A percentile compares a stretch with the other conserved stretches of the same genome.
These are phyloP conservation scores for Pangasius mekongensis DNA, from an alignment of 2,797 vertebrate species.

Conservation along the genomic window DNA sequence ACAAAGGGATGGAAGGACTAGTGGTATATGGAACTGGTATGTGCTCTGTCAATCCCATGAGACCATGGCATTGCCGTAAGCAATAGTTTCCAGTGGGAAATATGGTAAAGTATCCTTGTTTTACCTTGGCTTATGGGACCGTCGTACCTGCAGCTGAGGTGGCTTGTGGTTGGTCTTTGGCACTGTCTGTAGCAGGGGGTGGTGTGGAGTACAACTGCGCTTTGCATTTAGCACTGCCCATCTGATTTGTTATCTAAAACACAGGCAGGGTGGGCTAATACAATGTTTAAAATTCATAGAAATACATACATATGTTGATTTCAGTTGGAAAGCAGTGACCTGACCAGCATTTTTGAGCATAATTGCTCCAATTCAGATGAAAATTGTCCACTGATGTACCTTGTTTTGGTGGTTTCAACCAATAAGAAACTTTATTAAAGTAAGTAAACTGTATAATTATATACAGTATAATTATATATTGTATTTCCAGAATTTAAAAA, in stretches of 20 bases:
- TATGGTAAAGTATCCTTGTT: slow-evolving; percentile 17
- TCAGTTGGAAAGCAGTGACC: background rate
- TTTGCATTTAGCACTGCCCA: slow-evolving; percentile 85
- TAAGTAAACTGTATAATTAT: background rate
- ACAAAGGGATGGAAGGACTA: slow-evolving; percentile 19
- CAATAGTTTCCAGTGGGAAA: background rate
- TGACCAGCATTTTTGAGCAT: background rate
- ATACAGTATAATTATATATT: background rate
- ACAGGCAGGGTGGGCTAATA: background rate
- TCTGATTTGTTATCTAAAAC: slow-evolving; percentile 84
- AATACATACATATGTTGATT: background rate
- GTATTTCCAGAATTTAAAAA: background rate
- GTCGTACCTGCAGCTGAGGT: slow-evolving; percentile 89
- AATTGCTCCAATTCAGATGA: background rate
- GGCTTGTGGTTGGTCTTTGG: slow-evolving; percentile 76
- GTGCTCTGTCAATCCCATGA: slow-evolving; percentile 62
- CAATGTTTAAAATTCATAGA: background rate
- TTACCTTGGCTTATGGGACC: slow-evolving; percentile 55
- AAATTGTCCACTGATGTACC: background rate
- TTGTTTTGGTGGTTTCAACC: background rate
- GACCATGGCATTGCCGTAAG: background rate
- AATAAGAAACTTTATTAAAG: background rate
- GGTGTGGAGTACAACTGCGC: slow-evolving; percentile 83
- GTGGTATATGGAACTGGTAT: slow-evolving; percentile 63
- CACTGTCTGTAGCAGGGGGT: slow-evolving; percentile 66